phyloP scores from a whole-genome alignment of 2,113 vertebrate genomes.

The Vulpes lagopus region DNA sequence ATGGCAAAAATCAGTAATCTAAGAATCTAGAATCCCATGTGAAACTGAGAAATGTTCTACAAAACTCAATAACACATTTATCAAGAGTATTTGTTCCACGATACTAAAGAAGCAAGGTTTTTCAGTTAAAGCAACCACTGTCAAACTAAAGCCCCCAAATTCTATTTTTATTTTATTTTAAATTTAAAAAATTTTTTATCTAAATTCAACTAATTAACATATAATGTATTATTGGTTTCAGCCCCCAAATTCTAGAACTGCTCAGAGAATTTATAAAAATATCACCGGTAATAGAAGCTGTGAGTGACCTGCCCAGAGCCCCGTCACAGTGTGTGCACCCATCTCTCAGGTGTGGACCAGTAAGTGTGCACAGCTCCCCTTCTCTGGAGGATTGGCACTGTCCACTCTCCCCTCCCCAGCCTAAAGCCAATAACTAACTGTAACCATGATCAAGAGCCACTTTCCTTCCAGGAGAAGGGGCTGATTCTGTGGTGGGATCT shows the following conservation, averaged over 20 bases:
- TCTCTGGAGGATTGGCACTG: neutral
- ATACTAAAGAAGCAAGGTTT: neutral
- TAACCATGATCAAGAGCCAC: no score
- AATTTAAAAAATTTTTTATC: no score
- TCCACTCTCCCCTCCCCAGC: neutral
- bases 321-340: neutral
- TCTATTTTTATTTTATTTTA: no score
- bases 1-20: neutral
- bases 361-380: neutral
- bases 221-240: neutral
- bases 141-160: neutral
- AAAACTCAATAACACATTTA: neutral
- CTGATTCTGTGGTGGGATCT: no score
- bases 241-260: neutral
- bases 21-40: neutral
- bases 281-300: neutral
- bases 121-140: neutral
- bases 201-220: no score
- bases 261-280: neutral
- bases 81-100: neutral
- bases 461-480: neutral
- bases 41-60: neutral
- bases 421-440: neutral
- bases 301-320: neutral
- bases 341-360: neutral